Percentiles rank a stretch among this genome's conserved stretches.
Evolutionary conservation across 2,113 vertebrate genomes (phyloP).

Genomic region (Notarius lentiginosus): DNA sequence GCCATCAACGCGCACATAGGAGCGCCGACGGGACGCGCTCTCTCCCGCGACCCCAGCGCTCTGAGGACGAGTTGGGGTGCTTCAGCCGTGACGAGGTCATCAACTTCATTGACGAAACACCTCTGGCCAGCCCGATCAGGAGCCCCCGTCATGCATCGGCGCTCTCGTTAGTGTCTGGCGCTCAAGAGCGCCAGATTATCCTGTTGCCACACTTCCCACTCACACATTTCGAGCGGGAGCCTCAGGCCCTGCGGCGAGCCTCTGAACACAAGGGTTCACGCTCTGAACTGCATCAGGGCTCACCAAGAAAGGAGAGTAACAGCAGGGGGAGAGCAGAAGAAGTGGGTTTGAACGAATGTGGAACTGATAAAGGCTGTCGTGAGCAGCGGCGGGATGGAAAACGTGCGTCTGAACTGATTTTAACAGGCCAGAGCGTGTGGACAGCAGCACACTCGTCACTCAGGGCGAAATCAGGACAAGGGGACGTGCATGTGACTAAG

Average conservation of each 20-base stretch:
- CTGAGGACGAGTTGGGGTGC: conserved; percentile 70
- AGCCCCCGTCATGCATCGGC: conserved; percentile 74
- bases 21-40: conserved; percentile 82
- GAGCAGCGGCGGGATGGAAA: conserved; percentile 45
- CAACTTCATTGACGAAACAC: conserved; percentile 81
- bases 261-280: conserved; percentile 65
- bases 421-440: conserved; percentile 51
- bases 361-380: neutral
- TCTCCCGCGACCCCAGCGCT: conserved; percentile 66
- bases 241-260: conserved; percentile 74
- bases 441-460: conserved; percentile 52
- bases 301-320: conserved; percentile 54
- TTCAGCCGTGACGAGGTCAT: conserved; percentile 83
- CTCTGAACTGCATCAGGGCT: conserved; percentile 54
- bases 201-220: conserved; percentile 75
- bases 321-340: conserved; percentile 47
- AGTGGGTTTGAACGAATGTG: conserved; percentile 37
- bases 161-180: conserved; percentile 74
- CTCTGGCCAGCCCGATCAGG: conserved; percentile 75
- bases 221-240: conserved; percentile 83
- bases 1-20: conserved; percentile 74
- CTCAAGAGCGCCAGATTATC: conserved; percentile 65
- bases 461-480: conserved; percentile 63
- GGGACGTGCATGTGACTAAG: conserved; percentile 61
- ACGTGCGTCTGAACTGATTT: conserved; percentile 49